A percentile compares a stretch with the other conserved stretches of the same genome.
These are phyloP conservation scores for Gila orcuttii DNA, from an alignment of 2,113 vertebrate genomes.

Conservation along the genomic window DNA sequence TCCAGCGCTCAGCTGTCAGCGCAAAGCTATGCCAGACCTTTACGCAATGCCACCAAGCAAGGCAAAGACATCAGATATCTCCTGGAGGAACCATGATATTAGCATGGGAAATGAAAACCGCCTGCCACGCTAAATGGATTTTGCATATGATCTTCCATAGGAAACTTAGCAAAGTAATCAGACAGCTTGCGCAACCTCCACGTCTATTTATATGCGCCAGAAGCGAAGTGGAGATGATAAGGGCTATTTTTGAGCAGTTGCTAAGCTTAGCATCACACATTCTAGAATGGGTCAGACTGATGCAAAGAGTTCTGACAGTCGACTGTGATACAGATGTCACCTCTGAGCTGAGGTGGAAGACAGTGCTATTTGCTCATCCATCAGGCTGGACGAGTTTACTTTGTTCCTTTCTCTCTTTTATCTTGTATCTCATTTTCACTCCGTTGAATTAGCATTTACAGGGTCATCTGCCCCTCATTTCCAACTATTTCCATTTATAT, in stretches of 20 bases:
- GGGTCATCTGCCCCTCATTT: conserved; percentile 38
- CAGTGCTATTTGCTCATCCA: neutral
- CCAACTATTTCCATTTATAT: conserved; percentile 29
- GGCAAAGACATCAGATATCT: conserved; percentile 49
- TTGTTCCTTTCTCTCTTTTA: conserved; percentile 2
- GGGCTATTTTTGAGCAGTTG: conserved; percentile 60
- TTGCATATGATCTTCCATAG: conserved; percentile 57
- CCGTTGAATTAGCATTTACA: conserved; percentile 18
- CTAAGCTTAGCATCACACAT: conserved; percentile 37
- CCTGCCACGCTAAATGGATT: conserved; percentile 59
- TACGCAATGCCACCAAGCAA: conserved; percentile 5
- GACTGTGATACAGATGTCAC: conserved; percentile 36
- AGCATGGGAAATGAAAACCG: conserved; percentile 53
- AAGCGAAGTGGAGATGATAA: conserved; percentile 38
- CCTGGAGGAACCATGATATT: conserved; percentile 50
- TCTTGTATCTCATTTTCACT: conserved; percentile 1
- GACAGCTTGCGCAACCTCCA: conserved; percentile 56
- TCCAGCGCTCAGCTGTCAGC: conserved; percentile 32
- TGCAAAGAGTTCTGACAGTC: conserved; percentile 15
- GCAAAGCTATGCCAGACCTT: conserved; percentile 18
- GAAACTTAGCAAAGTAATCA: conserved; percentile 60
- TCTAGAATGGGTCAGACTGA: conserved; percentile 25
- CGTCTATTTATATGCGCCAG: conserved; percentile 54
- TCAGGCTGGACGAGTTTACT: neutral
- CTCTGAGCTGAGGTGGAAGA: conserved; percentile 7